Base-by-base conservation (phyloP, 2,113 vertebrate species). In the Oxyruncus cristatus region DNA sequence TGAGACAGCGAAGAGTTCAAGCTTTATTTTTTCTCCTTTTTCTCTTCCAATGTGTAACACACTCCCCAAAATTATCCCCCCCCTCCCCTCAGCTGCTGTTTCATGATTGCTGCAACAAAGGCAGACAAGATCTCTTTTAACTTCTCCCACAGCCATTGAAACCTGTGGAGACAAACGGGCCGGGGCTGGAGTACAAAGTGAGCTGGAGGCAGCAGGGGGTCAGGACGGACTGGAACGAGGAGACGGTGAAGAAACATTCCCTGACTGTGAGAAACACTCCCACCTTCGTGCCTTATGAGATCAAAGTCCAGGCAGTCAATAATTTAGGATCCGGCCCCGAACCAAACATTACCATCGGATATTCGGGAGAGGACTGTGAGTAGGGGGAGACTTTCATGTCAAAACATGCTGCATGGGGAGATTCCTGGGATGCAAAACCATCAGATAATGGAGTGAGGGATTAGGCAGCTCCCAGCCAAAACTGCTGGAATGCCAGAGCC, bases 291-390 rank as follows among this genome's bases (percentile, higher is more conserved):
- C 99, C 99, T 16, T 99, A 99, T 0, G 99, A 99, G 82, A 98
- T 99, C 95, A 99, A 98, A 92, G 98, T 99, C 63, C 99, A 99
- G 91, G 98, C 99, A 4, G 96, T 97, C 56, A 99, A 99, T 87
- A 97, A 97, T 41, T 96, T 99, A 30, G 99, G 99, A 44, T 97
- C 98, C 27, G 99, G 98, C 14, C 99, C 99, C 0, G 98, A 99
- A 9, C 99, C 99, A 6, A 97, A 95, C 33, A 17, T 98, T 27
- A 97, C 98, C 85, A 97, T 96, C 0, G 99, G 98, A 3, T 99
- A 99, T 92, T 99, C 99, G 2, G 99, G 99, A 95, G 99, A 99
- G 90, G 99, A 99, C 18, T 98, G 99, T 99, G 96, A 99, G 99
- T 99, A 79, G 35, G 3, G 3, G 2, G 20, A 41, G 56, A 5